Base-by-base conservation (phyloP, 2,797 vertebrate species). In the Ctenochaetus hawaiiensis region DNA sequence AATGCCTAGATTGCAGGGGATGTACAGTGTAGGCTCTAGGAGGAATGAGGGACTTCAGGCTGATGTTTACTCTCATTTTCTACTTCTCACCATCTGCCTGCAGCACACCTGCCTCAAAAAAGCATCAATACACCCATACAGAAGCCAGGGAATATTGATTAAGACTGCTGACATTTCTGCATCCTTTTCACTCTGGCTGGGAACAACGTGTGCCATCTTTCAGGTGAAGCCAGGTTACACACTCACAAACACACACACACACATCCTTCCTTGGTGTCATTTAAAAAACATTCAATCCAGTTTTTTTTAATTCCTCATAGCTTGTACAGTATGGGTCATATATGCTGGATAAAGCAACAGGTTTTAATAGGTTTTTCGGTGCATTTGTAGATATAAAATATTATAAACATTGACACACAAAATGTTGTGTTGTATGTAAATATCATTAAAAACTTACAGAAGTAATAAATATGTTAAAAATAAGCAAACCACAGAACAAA, bases 111-210 rank as follows among this genome's bases (percentile, higher is more conserved):
- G 81, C 64, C 66, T 79, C 70, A 75, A 63, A 81, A 54, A 70
- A 79, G 60, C 75, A 63, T 82, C 81, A 66, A 74, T 69, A 51
- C 53, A 37, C 58, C 57, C 56, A 34, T 71, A 81, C 56, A 66
- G 64, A 56, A 80, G 69, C 75, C 44, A 10, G 57, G 54, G 85
- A 85, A 77, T 91, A 90, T 90, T 89, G 86, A 91, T 92, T 77
- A 88, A 88, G 85, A 81, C 86, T 82, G 83, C 78, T 87, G 89
- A 89, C 89, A 90, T 92, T 91, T 91, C 75, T 78, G 48, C 80
- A 73, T 81, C 75, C 68, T 44, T 83, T 82, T 76, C 83, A 52
- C 71, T 79, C 69, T 22, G 54, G 59, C 76, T 77, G 41, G 26
- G 39, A 65, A 54, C 75, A 75, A 37, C 64, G 43, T 75, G 45